These are phyloP conservation scores for Microtus richardsoni DNA, from an alignment of 2,113 vertebrate species.

Conservation along the genomic window DNA sequence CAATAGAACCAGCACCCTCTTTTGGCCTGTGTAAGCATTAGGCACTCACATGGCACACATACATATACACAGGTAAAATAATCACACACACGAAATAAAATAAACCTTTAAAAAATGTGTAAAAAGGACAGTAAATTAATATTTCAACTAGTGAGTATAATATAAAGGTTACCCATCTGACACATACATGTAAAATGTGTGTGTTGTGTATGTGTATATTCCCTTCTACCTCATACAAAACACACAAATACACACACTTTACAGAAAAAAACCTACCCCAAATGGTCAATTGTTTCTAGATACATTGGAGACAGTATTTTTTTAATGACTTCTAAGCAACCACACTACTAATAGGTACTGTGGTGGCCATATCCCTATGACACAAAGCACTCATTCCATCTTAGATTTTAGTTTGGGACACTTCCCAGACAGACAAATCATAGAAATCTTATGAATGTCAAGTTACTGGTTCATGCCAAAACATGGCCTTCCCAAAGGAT, in stretches of 20 bases:
- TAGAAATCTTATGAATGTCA: slow-evolving; percentile 60
- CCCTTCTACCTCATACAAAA: neutral
- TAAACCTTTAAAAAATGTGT: neutral
- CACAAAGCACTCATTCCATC: slow-evolving; percentile 31
- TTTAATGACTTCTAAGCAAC: neutral
- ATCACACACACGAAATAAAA: neutral
- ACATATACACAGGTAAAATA: neutral
- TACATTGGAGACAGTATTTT: neutral
- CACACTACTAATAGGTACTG: neutral
- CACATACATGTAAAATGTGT: neutral
- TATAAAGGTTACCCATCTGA: neutral
- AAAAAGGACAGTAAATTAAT: slow-evolving; percentile 28
- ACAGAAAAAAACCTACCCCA: neutral
- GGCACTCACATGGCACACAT: neutral
- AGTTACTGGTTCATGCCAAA: slow-evolving; percentile 64
- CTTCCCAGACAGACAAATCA: slow-evolving; percentile 56
- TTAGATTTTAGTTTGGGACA: slow-evolving; percentile 57
- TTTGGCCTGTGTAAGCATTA: neutral
- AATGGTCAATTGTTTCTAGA: neutral
- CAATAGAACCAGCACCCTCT: neutral
- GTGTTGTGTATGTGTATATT: neutral
- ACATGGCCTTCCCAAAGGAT: slow-evolving; percentile 60
- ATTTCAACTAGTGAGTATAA: slow-evolving; percentile 29
- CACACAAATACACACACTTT: neutral
- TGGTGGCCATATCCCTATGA: slow-evolving; percentile 7